phyloP scores from a whole-genome alignment of 2,113 vertebrate species.

The Piprites chloris region DNA sequence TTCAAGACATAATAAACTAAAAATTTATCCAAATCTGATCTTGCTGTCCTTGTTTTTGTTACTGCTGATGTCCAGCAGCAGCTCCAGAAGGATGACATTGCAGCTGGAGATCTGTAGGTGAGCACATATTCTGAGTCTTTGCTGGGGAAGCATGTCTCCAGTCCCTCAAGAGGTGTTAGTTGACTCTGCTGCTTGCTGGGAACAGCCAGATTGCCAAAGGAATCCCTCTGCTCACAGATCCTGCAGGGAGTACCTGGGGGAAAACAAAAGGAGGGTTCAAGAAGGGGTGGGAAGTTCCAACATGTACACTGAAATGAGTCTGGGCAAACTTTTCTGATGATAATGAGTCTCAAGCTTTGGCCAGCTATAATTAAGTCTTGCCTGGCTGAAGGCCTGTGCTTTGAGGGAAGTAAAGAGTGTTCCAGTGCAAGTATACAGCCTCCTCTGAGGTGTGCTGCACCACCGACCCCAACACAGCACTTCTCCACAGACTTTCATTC shows the following conservation, averaged over 20 bases:
- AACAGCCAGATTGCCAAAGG: not conserved
- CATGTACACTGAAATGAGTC: not conserved
- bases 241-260: not conserved
- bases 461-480: not conserved
- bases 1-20: not conserved
- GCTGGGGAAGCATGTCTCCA: not conserved
- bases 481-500: not conserved
- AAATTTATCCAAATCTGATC: not conserved
- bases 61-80: not conserved
- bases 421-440: not conserved
- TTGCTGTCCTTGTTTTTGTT: not conserved
- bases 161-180: not conserved
- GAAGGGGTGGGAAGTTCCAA: not conserved
- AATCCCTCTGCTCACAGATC: not conserved
- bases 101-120: not conserved
- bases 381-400: not conserved
- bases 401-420: too few species aligned
- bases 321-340: not conserved
- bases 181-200: not conserved
- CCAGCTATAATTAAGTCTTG: accelerated
- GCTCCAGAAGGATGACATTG: not conserved
- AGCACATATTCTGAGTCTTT: accelerated
- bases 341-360: not conserved
- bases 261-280: not conserved
- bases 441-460: not conserved